A percentile compares a stretch with the other conserved stretches of the same genome.
These are phyloP conservation scores for Antechinus stuartii DNA, from an alignment of 2,113 vertebrate species.

Conservation along the genomic window DNA sequence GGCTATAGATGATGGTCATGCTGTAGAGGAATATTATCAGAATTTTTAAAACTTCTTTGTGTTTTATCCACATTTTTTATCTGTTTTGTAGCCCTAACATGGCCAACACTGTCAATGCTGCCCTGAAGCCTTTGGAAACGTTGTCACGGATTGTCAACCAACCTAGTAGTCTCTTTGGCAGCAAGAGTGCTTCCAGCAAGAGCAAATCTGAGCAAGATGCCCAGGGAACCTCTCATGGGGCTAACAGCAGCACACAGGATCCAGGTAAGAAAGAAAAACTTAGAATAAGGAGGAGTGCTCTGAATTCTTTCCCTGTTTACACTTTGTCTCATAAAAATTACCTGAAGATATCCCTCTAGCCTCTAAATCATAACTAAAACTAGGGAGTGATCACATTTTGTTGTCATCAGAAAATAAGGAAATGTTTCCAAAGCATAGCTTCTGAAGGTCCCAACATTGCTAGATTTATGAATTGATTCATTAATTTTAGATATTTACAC, in stretches of 20 bases:
- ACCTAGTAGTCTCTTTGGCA: slow-evolving; percentile 94
- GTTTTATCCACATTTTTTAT: slow-evolving; percentile 47
- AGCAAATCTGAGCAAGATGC: slow-evolving; percentile 93
- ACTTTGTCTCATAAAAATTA: too few relatives aligned
- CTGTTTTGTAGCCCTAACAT: slow-evolving; percentile 91
- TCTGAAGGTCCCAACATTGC: too few relatives aligned
- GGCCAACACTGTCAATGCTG: slow-evolving; percentile 97
- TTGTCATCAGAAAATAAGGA: too few relatives aligned
- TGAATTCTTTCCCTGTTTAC: too few relatives aligned
- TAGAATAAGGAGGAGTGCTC: neutral
- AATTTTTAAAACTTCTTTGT: slow-evolving; percentile 17
- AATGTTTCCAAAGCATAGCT: too few relatives aligned
- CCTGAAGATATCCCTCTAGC: too few relatives aligned
- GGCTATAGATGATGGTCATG: too few relatives aligned
- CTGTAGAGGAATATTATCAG: too few relatives aligned
- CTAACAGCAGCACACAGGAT: slow-evolving; percentile 92
- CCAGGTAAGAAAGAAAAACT: slow-evolving; percentile 84
- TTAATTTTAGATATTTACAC: too few relatives aligned
- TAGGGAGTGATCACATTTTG: too few relatives aligned
- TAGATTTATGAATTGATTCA: too few relatives aligned
- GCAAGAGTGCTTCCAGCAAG: slow-evolving; percentile 93
- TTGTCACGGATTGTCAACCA: slow-evolving; percentile 96
- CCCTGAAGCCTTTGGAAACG: slow-evolving; percentile 95
- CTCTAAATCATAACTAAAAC: too few relatives aligned
- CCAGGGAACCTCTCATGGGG: slow-evolving; percentile 89